Base-by-base conservation (phyloP, 2,113 vertebrate genomes). In the Hemicordylus capensis region DNA sequence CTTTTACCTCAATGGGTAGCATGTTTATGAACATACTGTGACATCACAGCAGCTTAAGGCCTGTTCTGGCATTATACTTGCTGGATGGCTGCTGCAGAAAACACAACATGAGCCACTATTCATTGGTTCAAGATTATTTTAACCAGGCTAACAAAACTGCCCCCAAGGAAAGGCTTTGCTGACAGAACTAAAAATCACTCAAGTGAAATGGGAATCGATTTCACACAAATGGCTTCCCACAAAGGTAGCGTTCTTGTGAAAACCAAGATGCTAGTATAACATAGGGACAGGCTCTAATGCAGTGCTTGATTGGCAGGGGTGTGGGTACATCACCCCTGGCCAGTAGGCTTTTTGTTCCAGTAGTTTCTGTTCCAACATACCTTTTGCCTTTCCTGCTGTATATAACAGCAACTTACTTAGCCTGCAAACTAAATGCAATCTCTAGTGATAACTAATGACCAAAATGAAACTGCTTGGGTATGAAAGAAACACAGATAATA, bases 361-460 rank as follows among this genome's bases (percentile, higher is more conserved):
- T 44, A 84, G 28, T 66, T 63, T 39, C 82, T 31, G 22, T 15
- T 56, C 61, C 22, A 76, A 56, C 6, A n/a, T 42, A 51, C 20
- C 31, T 39, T 67, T 26, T 26, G 31, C 28, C 39, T 31, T 9
- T 28, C 44, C 31, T 37, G 22, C 39, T 10, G 44, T 76, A 77
- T n/a, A 56, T 26, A 59, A 54, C 54, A 48, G n/a, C 39, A 15
- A 10, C 51, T 54, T 54, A 6, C 11, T 70, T 58, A 34, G 64
- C 56, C 82, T 78, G 39, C 31, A 70, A 63, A 70, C 83, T 61
- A 78, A 73, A 78, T 70, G 46, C 83, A 67, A 72, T 79, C 64
- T 79, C 20, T n/a, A 72, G 56, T 72, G 64, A 82, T 82, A 76
- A 87, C 64, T 83, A 61, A 77, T 63, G 54, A 58, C 44, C 69